A percentile compares a stretch with the other conserved stretches of the same genome.
These are phyloP conservation scores for Alaudala cheleensis DNA, from an alignment of 2,113 vertebrate genomes.

Conservation along the genomic window DNA sequence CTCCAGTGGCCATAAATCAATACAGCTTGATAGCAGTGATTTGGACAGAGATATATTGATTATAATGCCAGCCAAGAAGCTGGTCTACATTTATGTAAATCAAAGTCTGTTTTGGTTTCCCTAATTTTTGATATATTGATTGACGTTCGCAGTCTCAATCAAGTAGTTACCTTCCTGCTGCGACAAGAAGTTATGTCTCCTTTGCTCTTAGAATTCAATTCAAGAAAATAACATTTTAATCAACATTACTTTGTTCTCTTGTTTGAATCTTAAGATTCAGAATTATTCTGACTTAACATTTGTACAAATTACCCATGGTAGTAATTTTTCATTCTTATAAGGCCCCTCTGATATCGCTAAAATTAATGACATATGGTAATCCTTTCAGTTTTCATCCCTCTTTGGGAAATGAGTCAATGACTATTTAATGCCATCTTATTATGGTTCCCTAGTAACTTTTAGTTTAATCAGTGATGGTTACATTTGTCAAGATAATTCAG, in stretches of 20 bases:
- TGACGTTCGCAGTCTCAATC: not conserved
- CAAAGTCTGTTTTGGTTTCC: not conserved
- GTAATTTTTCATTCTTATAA: conserved; percentile 5
- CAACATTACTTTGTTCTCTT: not conserved
- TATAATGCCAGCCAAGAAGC: not conserved
- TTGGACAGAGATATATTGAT: not conserved
- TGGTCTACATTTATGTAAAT: not conserved
- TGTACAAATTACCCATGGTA: not conserved
- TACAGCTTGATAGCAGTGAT: not conserved
- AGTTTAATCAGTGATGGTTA: conserved; percentile 37
- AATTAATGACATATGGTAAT: conserved; percentile 45
- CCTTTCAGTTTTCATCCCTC: conserved; percentile 36
- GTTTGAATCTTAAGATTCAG: not conserved
- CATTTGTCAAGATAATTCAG: conserved; percentile 26
- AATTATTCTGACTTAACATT: conserved; percentile 17
- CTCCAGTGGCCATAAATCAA: not conserved
- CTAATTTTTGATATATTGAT: not conserved
- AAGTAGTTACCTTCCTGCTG: not conserved
- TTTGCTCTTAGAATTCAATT: not conserved
- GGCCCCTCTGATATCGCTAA: not conserved
- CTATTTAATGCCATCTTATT: conserved; percentile 46
- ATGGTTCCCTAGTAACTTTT: not conserved
- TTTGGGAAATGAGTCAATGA: conserved; percentile 50
- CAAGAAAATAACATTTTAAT: not conserved
- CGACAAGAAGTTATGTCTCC: not conserved